Conservation (phyloP, 2,888 invertebrate genomes). For the Epinotia ramella region DNA sequence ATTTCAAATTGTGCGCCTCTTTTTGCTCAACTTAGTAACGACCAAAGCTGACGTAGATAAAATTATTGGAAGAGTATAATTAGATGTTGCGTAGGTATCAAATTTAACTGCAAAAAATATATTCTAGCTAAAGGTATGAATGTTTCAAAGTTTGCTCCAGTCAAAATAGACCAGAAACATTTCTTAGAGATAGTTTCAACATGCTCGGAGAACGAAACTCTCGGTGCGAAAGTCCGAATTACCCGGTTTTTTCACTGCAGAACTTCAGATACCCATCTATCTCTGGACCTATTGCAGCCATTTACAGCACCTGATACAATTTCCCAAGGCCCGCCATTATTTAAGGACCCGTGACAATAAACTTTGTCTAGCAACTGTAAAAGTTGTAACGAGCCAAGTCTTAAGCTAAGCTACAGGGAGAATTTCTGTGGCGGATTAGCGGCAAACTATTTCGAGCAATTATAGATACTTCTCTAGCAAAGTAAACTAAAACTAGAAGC, state of each 20-base stretch:
- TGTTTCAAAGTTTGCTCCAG: too few species aligned
- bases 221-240: background rate
- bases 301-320: constrained; percentile 29
- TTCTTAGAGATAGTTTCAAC: background rate
- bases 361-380: constrained; percentile 23
- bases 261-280: background rate
- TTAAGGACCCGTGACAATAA: constrained; percentile 20
- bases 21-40: too few species aligned
- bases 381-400: constrained; percentile 33
- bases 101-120: too few species aligned
- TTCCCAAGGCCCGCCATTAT: constrained; percentile 24
- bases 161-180: too few species aligned
- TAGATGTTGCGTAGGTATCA: too few species aligned
- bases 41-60: too few species aligned
- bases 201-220: background rate
- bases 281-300: background rate
- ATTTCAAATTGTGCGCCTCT: too few species aligned
- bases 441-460: constrained; percentile 18
- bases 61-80: too few species aligned
- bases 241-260: background rate
- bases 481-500: constrained; percentile 5
- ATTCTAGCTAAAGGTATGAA: too few species aligned
- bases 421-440: constrained; percentile 8
- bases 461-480: background rate
- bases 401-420: constrained; percentile 8